phyloP scores from a whole-genome alignment of 2,113 vertebrate species.

The Ciconia boyciana region DNA sequence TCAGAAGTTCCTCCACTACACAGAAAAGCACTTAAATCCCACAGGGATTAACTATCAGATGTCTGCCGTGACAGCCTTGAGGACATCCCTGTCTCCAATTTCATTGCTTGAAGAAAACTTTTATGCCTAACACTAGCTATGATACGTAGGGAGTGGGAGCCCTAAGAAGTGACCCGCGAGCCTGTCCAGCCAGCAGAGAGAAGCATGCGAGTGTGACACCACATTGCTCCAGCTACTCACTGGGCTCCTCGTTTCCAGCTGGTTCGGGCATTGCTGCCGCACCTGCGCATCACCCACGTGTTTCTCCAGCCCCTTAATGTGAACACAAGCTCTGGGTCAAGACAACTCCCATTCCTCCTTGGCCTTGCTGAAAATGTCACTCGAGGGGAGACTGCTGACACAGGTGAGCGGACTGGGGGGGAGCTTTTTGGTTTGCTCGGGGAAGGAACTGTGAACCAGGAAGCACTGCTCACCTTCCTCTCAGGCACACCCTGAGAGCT shows the following conservation, averaged over 20 bases:
- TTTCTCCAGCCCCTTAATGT: background rate
- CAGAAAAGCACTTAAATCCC: background rate
- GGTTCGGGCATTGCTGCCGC: background rate
- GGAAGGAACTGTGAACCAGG: background rate
- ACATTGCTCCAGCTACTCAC: no score
- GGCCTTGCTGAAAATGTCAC: background rate
- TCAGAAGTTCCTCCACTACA: background rate
- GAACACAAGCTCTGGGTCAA: background rate
- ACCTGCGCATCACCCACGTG: fast-evolving
- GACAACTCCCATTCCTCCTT: fast-evolving
- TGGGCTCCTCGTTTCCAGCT: background rate
- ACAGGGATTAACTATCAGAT: no score
- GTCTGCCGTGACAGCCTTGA: background rate
- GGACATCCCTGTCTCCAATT: background rate
- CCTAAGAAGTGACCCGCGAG: fast-evolving
- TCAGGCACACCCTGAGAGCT: background rate
- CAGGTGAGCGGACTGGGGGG: background rate
- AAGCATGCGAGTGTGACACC: background rate
- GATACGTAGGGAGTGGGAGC: background rate
- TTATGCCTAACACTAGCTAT: no score
- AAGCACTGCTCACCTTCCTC: background rate
- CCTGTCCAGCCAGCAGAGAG: background rate
- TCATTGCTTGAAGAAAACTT: background rate
- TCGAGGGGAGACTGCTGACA: background rate
- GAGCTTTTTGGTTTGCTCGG: background rate